Percentiles rank a stretch among this genome's conserved stretches.
These are phyloP conservation scores for Pseudochromis fuscus DNA, from an alignment of 2,797 vertebrate species.

Conservation along the genomic window DNA sequence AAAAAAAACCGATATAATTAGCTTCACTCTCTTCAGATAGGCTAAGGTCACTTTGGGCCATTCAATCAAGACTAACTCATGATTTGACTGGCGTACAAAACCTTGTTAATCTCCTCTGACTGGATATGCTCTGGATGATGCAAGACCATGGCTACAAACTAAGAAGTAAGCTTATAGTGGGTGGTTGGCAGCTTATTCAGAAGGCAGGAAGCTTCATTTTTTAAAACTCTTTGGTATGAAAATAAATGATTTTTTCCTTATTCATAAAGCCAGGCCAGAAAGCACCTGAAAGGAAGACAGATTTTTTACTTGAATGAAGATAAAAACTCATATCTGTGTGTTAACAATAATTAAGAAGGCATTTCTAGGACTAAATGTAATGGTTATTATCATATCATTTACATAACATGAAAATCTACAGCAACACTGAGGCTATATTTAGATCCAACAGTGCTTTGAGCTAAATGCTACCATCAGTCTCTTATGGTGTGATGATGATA, in stretches of 20 bases:
- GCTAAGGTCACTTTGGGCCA: constrained; percentile 33
- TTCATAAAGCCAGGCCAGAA: too few relatives aligned
- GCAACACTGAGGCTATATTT: too few relatives aligned
- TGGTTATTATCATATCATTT: too few relatives aligned
- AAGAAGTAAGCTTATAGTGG: constrained; percentile 14
- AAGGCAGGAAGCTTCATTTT: not conserved
- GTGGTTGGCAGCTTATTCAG: constrained; percentile 9
- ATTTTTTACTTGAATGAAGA: too few relatives aligned
- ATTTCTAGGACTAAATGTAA: too few relatives aligned
- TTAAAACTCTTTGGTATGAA: too few relatives aligned
- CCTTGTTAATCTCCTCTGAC: constrained; percentile 51
- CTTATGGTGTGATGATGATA: too few relatives aligned
- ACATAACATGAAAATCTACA: too few relatives aligned
- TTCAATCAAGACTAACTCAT: constrained; percentile 50
- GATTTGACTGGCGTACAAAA: constrained; percentile 44
- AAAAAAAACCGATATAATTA: constrained; percentile 56
- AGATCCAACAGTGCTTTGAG: not conserved
- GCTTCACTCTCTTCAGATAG: constrained; percentile 37
- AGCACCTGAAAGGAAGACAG: too few relatives aligned
- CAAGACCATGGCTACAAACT: constrained; percentile 36
- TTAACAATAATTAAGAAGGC: too few relatives aligned
- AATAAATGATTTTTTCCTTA: too few relatives aligned
- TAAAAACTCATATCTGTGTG: too few relatives aligned
- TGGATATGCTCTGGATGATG: constrained; percentile 38
- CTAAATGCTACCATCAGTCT: not conserved